phyloP scores from a whole-genome alignment of 2,797 vertebrate species.

The Tenualosa ilisha region DNA sequence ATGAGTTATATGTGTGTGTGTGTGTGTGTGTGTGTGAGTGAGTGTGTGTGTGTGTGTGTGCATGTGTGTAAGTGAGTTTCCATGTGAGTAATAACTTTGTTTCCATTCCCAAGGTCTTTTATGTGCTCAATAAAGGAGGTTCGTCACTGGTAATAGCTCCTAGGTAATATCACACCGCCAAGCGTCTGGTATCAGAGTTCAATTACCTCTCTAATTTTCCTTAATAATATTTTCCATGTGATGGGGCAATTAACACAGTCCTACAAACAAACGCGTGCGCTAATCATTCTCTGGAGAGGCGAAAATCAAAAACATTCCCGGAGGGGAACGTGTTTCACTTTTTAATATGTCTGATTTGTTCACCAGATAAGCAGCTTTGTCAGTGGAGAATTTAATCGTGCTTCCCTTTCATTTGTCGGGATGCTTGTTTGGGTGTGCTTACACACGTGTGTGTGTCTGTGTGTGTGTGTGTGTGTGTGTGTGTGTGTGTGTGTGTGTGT shows the following conservation, averaged over 20 bases:
- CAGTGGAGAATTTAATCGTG: slow-evolving; percentile 24
- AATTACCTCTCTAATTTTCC: slow-evolving; percentile 50
- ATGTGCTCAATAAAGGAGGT: background rate
- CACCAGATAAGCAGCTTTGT: slow-evolving; percentile 33
- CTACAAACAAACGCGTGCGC: slow-evolving; percentile 37
- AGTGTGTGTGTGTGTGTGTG: too few species aligned
- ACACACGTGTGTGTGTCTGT: slow-evolving; percentile 8
- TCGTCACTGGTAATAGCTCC: slow-evolving; percentile 39
- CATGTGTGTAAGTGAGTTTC: background rate
- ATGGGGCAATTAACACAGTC: slow-evolving; percentile 51
- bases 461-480: slow-evolving; percentile 16
- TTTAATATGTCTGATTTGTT: slow-evolving; percentile 38
- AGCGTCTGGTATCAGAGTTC: slow-evolving; percentile 45
- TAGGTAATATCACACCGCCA: slow-evolving; percentile 41
- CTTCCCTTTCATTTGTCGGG: background rate
- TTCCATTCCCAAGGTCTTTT: background rate
- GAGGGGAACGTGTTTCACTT: slow-evolving; percentile 26
- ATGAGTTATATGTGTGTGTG: too few species aligned
- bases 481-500: slow-evolving; percentile 21
- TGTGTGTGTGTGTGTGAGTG: too few species aligned
- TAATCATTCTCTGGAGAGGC: slow-evolving; percentile 42
- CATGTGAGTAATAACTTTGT: background rate
- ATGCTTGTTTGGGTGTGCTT: background rate
- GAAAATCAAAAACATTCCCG: slow-evolving; percentile 35
- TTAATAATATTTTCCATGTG: slow-evolving; percentile 48